Evolutionary conservation across 1,140 invertebrate species (phyloP).

Genomic region (Tetragonula clypearis): DNA sequence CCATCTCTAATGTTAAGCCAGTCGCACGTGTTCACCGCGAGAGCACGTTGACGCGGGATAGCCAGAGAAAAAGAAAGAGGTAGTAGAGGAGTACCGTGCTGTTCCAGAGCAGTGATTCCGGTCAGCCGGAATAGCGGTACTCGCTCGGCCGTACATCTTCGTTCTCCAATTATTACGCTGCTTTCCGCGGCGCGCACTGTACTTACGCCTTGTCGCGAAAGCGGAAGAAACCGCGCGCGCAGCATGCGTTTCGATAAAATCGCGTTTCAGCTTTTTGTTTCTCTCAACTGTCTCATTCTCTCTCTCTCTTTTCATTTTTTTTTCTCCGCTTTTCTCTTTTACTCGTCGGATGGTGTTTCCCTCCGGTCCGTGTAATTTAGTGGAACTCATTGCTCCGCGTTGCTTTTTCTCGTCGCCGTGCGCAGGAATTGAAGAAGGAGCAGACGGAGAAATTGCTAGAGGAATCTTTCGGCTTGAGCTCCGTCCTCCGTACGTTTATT

Average conservation of each 20-base stretch:
- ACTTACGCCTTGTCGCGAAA: constrained; percentile 70
- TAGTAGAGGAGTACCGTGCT: constrained; percentile 62
- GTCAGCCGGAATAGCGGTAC: constrained; percentile 80
- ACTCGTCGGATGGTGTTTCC: not conserved
- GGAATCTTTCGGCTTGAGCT: not conserved
- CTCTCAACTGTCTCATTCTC: constrained; percentile 8
- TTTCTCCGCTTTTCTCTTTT: not conserved
- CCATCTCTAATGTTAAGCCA: too few species aligned
- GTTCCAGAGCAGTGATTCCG: constrained; percentile 81
- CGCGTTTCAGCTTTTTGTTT: constrained; percentile 49
- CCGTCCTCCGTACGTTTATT: not conserved
- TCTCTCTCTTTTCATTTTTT: constrained; percentile 6
- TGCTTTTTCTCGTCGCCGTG: constrained; percentile 8
- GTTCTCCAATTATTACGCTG: constrained; percentile 71
- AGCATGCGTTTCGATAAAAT: constrained; percentile 43
- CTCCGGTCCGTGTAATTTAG: constrained; percentile 53
- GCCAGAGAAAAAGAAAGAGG: not conserved
- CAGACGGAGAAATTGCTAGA: not conserved
- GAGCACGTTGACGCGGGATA: not conserved
- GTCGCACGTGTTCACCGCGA: constrained; percentile 37
- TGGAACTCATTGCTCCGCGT: not conserved
- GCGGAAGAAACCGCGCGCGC: constrained; percentile 66
- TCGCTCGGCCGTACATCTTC: constrained; percentile 69
- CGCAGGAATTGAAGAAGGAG: too few species aligned
- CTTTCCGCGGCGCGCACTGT: constrained; percentile 63